These are phyloP conservation scores for human (Homo sapiens) DNA, from an alignment of 2,113 vertebrate species.

Conservation along the genomic window GRCh38 chr2:210338501-210339000, in stretches of 20 bases:
- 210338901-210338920: neutral
- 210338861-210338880: neutral
- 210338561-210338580: neutral
- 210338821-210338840: neutral
- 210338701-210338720: neutral
- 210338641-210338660: neutral
- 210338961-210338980: neutral
- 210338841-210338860: neutral
- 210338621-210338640: neutral
- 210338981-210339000: neutral
- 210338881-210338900: neutral
- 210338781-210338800: neutral
- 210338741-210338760: neutral
- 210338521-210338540: too few relatives aligned
- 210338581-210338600: neutral
- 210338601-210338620: neutral
- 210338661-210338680: neutral
- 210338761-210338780: neutral
- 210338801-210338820: neutral
- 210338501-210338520: too few relatives aligned
- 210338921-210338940: neutral
- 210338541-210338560: neutral
- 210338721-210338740: neutral
- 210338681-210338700: neutral
- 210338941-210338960: neutral